Evolutionary conservation across 2,888 invertebrate genomes (phyloP), one percentile per base, ranked within the genome.

Genomic region (Caenorhabditis macrosperma): DNA sequence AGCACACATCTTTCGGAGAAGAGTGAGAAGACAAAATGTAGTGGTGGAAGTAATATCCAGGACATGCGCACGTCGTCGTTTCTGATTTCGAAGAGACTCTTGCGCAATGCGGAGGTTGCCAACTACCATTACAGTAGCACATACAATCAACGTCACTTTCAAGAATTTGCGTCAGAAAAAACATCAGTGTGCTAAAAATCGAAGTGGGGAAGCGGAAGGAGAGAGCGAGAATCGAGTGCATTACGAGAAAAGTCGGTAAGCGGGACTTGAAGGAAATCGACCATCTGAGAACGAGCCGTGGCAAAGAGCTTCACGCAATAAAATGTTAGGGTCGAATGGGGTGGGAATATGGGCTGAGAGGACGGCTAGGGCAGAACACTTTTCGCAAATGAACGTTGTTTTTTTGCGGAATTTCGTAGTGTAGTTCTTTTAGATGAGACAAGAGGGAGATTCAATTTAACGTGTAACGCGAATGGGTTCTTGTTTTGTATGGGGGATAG

Each of bases 281-380:
- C 66, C 64, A 78, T 71, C 64, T 60, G 71, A 63, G 66, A 64
- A 71, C 55, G 69, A 64, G 64, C 71, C 50, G 54, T 59, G 71
- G 78, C 64, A 72, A 72, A 72, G 64, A 55, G 64, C 54, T 78
- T 52, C 30, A 35, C 63, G 57, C 61, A 64, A 69, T 72, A 61
- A 72, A 78, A 59, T 59, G 35, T 20, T 61, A 55, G 57, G 55
- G 38, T 38, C 64, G 48, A 66, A 75, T 67, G 60, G 55, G 78
- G 38, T 66, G 77, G 71, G 67, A 78, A 66, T 67, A 72, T 78
- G 71, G 78, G 63, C 35, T 54, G 50, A 61, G 63, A 26, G 35
- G 50, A 30, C 33, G 52, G 66, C 44, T 35, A 67, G 35, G 50
- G 64, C 55, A 67, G 67, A 67, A 61, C 59, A 67, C 71, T 78